Evolutionary conservation across 2,113 vertebrate genomes (phyloP).

Genomic region (Maccullochella peelii): DNA sequence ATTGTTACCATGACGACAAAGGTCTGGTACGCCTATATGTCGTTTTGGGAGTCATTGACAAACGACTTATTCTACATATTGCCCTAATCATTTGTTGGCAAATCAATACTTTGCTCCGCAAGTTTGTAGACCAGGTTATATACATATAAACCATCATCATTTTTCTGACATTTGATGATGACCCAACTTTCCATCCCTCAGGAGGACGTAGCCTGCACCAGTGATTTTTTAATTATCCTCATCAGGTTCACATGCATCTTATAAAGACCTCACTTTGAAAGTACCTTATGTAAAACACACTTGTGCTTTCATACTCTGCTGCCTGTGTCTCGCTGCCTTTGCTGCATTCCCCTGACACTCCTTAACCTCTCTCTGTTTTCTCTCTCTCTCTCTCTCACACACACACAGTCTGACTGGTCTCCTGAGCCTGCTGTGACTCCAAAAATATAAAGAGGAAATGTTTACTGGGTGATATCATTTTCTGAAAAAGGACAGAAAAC

Average conservation of each 20-base stretch:
- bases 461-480: conserved; percentile 69
- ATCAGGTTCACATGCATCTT: not conserved
- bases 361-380: conserved; percentile 50
- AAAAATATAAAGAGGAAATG: conserved; percentile 68
- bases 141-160: not conserved
- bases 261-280: not conserved
- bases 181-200: not conserved
- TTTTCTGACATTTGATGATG: too few species aligned
- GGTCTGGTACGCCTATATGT: too few species aligned
- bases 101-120: not conserved
- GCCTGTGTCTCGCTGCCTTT: conserved; percentile 10
- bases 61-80: too few species aligned
- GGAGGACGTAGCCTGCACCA: not conserved
- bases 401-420: conserved; percentile 27
- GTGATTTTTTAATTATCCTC: not conserved
- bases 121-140: not conserved
- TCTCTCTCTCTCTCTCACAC: conserved; percentile 46
- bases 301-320: not conserved
- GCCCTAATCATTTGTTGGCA: not conserved
- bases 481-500: conserved; percentile 24
- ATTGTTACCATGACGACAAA: too few species aligned
- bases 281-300: conserved; percentile 31
- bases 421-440: conserved; percentile 41
- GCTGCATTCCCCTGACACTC: conserved; percentile 31
- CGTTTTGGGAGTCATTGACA: too few species aligned